A percentile compares a stretch with the other conserved stretches of the same genome.
Conservation (phyloP, 2,888 invertebrate species). For the Helleia helle region DNA sequence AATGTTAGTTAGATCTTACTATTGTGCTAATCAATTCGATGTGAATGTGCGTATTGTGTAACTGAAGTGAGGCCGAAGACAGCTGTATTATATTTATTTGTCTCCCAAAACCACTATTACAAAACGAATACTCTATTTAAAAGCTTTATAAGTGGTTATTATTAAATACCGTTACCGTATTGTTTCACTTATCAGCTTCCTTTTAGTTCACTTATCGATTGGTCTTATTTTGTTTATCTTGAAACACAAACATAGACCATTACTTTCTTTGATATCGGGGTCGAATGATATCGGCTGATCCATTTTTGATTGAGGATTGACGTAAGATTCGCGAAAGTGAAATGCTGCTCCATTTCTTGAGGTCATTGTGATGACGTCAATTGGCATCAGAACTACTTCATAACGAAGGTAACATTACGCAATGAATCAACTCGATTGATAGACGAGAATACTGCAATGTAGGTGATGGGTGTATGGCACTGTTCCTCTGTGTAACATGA, state of each 20-base stretch:
- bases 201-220: not conserved
- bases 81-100: too few species aligned
- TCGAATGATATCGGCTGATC: constrained; percentile 1
- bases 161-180: not conserved
- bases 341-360: constrained; percentile 58
- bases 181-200: not conserved
- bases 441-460: constrained; percentile 14
- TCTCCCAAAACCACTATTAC: too few species aligned
- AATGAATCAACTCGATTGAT: constrained; percentile 36
- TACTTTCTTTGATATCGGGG: constrained; percentile 7
- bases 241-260: not conserved
- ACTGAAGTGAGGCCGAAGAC: too few species aligned
- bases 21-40: too few species aligned
- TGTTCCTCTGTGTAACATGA: too few species aligned
- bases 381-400: constrained; percentile 27
- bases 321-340: constrained; percentile 45
- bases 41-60: too few species aligned
- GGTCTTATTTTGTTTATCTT: not conserved
- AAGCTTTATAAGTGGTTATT: too few species aligned
- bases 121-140: too few species aligned
- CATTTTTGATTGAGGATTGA: constrained; percentile 37
- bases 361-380: constrained; percentile 52
- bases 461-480: too few species aligned
- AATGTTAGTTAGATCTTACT: too few species aligned
- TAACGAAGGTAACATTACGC: constrained; percentile 38